A percentile compares a stretch with the other conserved stretches of the same genome.
phyloP scores from a whole-genome alignment of 2,113 vertebrate species.

The Zosterops hypoxanthus region DNA sequence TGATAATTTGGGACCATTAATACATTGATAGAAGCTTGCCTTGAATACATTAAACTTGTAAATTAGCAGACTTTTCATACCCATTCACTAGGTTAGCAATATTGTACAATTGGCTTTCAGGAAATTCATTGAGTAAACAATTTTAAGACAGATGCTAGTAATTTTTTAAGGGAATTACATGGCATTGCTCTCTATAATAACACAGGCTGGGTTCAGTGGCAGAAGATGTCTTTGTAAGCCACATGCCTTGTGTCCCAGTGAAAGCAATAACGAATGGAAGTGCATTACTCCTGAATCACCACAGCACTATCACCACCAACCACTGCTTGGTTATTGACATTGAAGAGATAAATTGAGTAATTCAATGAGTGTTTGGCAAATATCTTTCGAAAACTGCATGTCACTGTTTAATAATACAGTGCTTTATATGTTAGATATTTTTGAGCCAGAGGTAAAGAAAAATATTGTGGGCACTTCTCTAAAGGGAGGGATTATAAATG shows the following conservation, averaged over 20 bases:
- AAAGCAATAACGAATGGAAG: neutral
- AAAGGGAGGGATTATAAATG: neutral
- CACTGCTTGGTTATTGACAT: neutral
- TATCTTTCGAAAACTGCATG: neutral
- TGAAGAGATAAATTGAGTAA: neutral
- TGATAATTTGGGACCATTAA: neutral
- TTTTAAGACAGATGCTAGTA: neutral
- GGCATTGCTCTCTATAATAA: neutral
- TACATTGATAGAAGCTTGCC: neutral
- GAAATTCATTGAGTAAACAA: neutral
- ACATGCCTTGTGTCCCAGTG: neutral
- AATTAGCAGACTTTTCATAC: neutral
- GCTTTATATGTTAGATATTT: neutral
- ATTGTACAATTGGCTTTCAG: neutral
- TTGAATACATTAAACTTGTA: slow-evolving; percentile 13
- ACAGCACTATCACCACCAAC: neutral
- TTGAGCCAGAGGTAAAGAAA: neutral
- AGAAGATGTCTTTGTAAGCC: neutral
- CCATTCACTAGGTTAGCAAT: neutral
- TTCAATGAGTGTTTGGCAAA: neutral
- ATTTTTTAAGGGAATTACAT: neutral
- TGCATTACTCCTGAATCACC: neutral
- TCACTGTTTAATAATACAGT: neutral
- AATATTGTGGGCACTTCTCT: neutral
- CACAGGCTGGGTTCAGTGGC: neutral